Evolutionary conservation across 1,140 invertebrate species (phyloP), one percentile per base, ranked within the genome.

Genomic region (Monomorium pharaonis): DNA sequence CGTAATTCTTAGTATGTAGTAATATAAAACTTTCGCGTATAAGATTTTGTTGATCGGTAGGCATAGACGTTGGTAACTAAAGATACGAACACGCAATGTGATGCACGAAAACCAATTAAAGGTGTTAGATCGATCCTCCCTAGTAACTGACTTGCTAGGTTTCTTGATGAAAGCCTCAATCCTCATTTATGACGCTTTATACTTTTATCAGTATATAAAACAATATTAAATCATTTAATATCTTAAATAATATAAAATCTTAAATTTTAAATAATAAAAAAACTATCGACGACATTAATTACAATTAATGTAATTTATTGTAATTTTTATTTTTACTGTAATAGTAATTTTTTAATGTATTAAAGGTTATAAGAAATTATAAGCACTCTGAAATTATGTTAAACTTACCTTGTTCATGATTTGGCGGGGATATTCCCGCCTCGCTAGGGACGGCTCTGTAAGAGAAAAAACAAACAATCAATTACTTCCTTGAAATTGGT

Each of bases 401-500:
- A 5, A 37, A 62, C 51, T 93, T 93, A 95, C 95, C 94, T 95
- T 95, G 90, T 93, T 95, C 95, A 95, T 95, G 92, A 93, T 95
- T 93, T 93, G 94, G 92, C 94, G 94, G 94, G 94, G 92, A 94
- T 87, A 93, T 81, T 95, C 94, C 94, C 94, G 94, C 92, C 94
- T 90, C 75, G 85, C 83, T 69, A 87, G 89, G 87, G 92, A 87
- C 90, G 91, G 93, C 93, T 94, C 94, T 95, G 93, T 33, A 95
- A 95, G 86, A 93, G 62, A 89, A 91, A 86, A 88, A 56, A 65
- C 18, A 62, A 27, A 21, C n/a, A n/a, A n/a, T 30, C 49, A 62
- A 12, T 69, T 54, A 60, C 3, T 51, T 2, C 5, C 33, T 0
- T 21, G 44, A 84, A 60, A 9, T 33, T 63, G 14, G n/a, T 47